Evolutionary conservation across 2,797 vertebrate species (phyloP), one percentile per base, ranked within the genome.

Genomic region (Prionace glauca): DNA sequence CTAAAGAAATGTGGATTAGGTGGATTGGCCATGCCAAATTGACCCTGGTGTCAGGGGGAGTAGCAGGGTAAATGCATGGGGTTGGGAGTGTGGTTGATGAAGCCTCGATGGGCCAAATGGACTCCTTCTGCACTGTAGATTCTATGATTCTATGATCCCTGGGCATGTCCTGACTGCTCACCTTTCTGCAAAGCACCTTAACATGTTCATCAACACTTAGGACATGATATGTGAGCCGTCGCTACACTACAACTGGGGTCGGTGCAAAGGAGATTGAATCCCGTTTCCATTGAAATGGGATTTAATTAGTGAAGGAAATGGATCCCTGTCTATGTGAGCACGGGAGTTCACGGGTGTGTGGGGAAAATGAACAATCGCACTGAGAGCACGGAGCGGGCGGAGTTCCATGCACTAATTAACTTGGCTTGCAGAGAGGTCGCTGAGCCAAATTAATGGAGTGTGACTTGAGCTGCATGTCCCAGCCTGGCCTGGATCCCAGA

Each of bases 401-500:
- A 77, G 93, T 41, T 26, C 65, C 65, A 2, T 41, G n/a, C 24
- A 56, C 71, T 95, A 95, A 95, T 74, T 95, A 74, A 95, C 32
- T 95, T 74, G 71, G 71, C 67, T 77, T 77, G 71, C 77, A 65
- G 45, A 56, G 72, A 95, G 56, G 93, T 95, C 71, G 11, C 93
- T 95, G 71, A 95, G 93, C 71, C 69, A 77, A 71, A 95, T 95
- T 95, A 77, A 95, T 95, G 93, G 93, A 77, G 93, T 95, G 93
- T 95, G 93, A 95, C 93, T 50, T 50, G 72, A 56, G 45, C 26
- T n/a, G 93, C n/a, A 77, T 71, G 69, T 74, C 41, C 72, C 77
- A 56, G 90, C 22, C 71, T 95, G 93, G 93, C 93, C 71, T 32
- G 32, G 16, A 20, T 95, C 71, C 71, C 93, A 95, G 93, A 74